Evolutionary conservation across 2,888 invertebrate genomes (phyloP).

Genomic region (Anarsia innoxiella): DNA sequence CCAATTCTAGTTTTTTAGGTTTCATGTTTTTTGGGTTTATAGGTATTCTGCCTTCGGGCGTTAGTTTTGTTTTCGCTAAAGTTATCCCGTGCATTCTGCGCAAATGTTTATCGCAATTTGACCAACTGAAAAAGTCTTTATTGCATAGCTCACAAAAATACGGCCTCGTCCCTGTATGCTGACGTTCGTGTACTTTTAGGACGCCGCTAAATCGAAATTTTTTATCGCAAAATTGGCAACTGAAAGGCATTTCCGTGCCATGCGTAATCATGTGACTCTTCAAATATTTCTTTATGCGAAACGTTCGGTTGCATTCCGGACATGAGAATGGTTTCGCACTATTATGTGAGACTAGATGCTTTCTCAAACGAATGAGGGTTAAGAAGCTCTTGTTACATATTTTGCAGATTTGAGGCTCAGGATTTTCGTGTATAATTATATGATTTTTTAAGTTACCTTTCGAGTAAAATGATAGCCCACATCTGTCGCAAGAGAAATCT

Average conservation of each 20-base stretch:
- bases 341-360: slow-evolving; percentile 64
- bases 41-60: neutral
- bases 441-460: slow-evolving; percentile 63
- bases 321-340: slow-evolving; percentile 60
- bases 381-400: slow-evolving; percentile 62
- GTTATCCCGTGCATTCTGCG: neutral
- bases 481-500: slow-evolving; percentile 61
- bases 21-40: neutral
- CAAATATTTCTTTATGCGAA: slow-evolving; percentile 81
- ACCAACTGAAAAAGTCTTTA: neutral
- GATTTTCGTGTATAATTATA: slow-evolving; percentile 59
- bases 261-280: slow-evolving; percentile 85
- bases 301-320: slow-evolving; percentile 59
- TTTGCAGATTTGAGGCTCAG: slow-evolving; percentile 53
- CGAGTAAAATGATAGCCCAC: slow-evolving; percentile 62
- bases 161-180: slow-evolving; percentile 73
- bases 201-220: slow-evolving; percentile 85
- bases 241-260: slow-evolving; percentile 85
- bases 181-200: slow-evolving; percentile 81
- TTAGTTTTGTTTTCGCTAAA: neutral
- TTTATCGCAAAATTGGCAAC: slow-evolving; percentile 84
- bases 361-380: slow-evolving; percentile 57
- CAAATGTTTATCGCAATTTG: slow-evolving; percentile 1
- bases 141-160: neutral
- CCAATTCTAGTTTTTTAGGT: neutral